Conservation (phyloP, 2,113 vertebrate genomes). For the Equus przewalskii region DNA sequence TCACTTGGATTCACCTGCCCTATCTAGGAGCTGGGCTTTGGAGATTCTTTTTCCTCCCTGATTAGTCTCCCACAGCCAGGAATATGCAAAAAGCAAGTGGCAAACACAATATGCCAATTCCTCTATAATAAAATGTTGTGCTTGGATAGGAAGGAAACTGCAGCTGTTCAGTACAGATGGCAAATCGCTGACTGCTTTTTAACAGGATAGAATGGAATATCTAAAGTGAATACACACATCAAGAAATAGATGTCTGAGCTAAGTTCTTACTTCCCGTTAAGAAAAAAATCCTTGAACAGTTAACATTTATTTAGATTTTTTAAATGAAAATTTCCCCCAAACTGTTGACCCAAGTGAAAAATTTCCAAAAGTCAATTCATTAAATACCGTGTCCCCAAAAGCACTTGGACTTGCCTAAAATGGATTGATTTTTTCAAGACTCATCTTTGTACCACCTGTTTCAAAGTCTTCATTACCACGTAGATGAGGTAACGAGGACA, state of each 20-base stretch:
- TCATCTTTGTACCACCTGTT: neutral
- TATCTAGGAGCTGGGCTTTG: slow-evolving; percentile 66
- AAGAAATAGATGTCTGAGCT: slow-evolving; percentile 49
- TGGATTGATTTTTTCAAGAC: neutral
- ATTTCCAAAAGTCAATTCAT: slow-evolving; percentile 18
- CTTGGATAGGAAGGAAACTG: slow-evolving; percentile 80
- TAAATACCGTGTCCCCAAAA: neutral
- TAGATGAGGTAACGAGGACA: neutral
- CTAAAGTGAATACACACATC: slow-evolving; percentile 78
- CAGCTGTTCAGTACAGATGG: slow-evolving; percentile 87
- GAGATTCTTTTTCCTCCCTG: slow-evolving; percentile 78
- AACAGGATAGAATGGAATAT: slow-evolving; percentile 80
- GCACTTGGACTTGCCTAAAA: neutral
- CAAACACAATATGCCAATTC: slow-evolving; percentile 86
- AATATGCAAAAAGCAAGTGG: slow-evolving; percentile 80
- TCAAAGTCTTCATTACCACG: neutral
- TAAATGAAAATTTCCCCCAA: slow-evolving; percentile 48
- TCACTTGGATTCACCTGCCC: neutral
- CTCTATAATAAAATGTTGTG: slow-evolving; percentile 83
- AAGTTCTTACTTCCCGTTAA: slow-evolving; percentile 38
- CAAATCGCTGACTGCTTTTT: slow-evolving; percentile 84
- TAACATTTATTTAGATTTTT: slow-evolving; percentile 51
- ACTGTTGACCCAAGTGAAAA: neutral
- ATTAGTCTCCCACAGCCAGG: slow-evolving; percentile 64
- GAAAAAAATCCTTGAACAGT: slow-evolving; percentile 8